Conservation (phyloP, 2,113 vertebrate species). For the Sapayoa aenigma region DNA sequence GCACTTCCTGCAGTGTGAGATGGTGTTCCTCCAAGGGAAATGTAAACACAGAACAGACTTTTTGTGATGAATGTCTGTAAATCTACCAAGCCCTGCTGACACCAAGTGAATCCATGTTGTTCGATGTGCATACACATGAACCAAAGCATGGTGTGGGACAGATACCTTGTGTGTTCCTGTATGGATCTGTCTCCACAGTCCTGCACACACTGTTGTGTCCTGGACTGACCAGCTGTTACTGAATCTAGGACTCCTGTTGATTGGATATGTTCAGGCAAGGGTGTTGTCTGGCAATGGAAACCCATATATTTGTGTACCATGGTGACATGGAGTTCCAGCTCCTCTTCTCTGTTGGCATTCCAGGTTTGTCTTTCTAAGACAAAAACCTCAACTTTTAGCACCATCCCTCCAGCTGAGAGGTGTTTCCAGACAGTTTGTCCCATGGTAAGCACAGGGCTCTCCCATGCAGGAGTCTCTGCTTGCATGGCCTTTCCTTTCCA, state of each 20-base stretch:
- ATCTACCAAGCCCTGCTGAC: slow-evolving; percentile 37
- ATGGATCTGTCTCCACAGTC: neutral
- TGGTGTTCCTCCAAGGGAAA: slow-evolving; percentile 23
- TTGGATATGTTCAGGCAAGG: slow-evolving; percentile 60
- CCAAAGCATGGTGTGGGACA: slow-evolving; percentile 41
- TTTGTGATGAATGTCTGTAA: slow-evolving; percentile 56
- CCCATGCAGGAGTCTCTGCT: neutral
- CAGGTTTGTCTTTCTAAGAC: slow-evolving; percentile 5
- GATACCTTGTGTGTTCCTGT: neutral
- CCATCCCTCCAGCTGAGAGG: neutral
- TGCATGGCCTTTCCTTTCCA: neutral
- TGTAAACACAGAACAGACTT: slow-evolving; percentile 59
- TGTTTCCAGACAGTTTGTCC: neutral
- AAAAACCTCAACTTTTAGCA: neutral
- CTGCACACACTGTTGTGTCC: neutral
- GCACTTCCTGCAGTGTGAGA: neutral
- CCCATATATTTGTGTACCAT: neutral
- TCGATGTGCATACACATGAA: slow-evolving; percentile 8
- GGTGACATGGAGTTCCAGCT: slow-evolving; percentile 18
- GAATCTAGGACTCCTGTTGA: slow-evolving; percentile 59
- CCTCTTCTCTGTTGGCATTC: neutral
- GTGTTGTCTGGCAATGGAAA: slow-evolving; percentile 42
- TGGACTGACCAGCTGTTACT: slow-evolving; percentile 19
- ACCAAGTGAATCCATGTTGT: slow-evolving; percentile 30
- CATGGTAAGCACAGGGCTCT: neutral